Evolutionary conservation across 2,797 vertebrate species (phyloP), one percentile per base, ranked within the genome.

Genomic region (Manis crassicaudata): DNA sequence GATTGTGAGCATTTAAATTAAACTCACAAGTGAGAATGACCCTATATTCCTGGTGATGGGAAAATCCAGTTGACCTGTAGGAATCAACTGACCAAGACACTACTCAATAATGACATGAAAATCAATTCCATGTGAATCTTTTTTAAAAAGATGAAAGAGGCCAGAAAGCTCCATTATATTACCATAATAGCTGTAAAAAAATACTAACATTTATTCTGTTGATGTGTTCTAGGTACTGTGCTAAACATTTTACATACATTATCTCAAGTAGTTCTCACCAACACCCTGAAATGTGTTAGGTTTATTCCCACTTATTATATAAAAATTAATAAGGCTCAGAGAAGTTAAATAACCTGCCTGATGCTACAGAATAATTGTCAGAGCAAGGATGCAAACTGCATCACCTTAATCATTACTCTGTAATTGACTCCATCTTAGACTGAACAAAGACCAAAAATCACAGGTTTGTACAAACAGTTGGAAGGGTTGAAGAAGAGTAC

Each of bases 251-350:
- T 65, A 95, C 2, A 68, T 27, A 92, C 0, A 68, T 43, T 73
- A 73, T 46, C 29, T 81, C 37, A 82, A 89, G 32, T 58, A 87
- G 80, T 76, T 88, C n/a, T 80, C 67, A 93, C 25, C 77, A 77
- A 21, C 40, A 83, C 7, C 5, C 35, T 89, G 67, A 95, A 94
- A 81, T 11, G 16, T 46, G 72, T 60, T 46, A 92, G 29, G 16
- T 89, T 86, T 89, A 89, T 60, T 37, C 7, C 52, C 20, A 62
- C 27, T 82, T 90, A 79, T 37, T 76, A 82, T 43, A 72, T 82
- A 60, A 92, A 84, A 96, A 65, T 50, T 90, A 11, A 10, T 46
- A 96, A 95, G 67, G 35, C 37, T 95, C 60, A 35, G 62, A 90
- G 25, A 87, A 87, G 52, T 76, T 88, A 67, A 90, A 90, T 79